Percentiles rank a stretch among this genome's conserved stretches.
Conservation (phyloP, 1,140 invertebrate species). For the Dermatophagoides farinae region DNA sequence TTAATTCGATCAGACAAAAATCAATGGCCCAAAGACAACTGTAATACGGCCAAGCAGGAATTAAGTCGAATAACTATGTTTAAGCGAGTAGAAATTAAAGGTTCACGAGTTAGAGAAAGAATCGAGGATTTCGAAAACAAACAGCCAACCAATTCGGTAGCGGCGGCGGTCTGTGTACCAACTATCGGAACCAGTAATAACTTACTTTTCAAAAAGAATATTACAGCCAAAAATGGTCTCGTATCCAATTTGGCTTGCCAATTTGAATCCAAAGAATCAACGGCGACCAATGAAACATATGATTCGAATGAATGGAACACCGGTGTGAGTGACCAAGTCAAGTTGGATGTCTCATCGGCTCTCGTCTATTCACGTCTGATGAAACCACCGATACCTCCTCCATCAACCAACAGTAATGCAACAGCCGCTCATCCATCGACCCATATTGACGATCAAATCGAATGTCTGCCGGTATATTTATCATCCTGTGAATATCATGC, state of each 20-base stretch:
- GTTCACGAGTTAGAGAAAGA: constrained; percentile 33
- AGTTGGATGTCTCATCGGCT: no score
- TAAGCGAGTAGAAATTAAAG: constrained; percentile 3
- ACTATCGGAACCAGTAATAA: not conserved
- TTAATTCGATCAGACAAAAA: no score
- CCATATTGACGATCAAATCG: constrained; percentile 26
- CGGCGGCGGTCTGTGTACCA: no score
- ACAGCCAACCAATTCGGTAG: no score
- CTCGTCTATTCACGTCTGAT: no score
- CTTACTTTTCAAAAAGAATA: not conserved
- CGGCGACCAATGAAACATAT: not conserved
- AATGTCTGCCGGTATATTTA: constrained; percentile 14
- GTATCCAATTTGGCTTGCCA: constrained; percentile 40
- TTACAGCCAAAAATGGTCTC: constrained; percentile 26
- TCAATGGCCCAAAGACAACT: no score
- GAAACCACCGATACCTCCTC: no score
- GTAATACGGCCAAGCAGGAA: no score
- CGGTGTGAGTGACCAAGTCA: no score
- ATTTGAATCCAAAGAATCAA: constrained; percentile 27
- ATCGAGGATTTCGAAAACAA: constrained; percentile 40
- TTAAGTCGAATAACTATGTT: not conserved
- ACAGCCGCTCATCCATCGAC: not conserved
- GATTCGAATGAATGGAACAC: no score
- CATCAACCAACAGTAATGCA: no score
- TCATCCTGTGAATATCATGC: constrained; percentile 8